Evolutionary conservation across 2,113 vertebrate species (phyloP).

Genomic region (Psammodynastes pulverulentus): DNA sequence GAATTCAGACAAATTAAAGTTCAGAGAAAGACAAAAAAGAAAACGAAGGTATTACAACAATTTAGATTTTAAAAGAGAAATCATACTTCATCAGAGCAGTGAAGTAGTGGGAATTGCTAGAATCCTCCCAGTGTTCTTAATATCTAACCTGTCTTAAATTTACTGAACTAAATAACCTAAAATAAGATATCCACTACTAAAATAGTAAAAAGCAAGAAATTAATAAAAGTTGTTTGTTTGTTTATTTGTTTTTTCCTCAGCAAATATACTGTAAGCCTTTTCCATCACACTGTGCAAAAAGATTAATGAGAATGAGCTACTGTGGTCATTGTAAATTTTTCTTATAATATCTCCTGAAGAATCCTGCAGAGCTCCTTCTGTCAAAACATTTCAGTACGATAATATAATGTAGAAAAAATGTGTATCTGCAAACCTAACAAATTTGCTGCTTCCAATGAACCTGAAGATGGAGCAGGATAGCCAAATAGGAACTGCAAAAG

Average conservation of each 20-base stretch:
- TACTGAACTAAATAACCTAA: not conserved
- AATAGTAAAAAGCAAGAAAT: not conserved
- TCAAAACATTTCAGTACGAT: slow-evolving; percentile 19
- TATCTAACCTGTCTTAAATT: not conserved
- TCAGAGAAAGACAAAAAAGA: not conserved
- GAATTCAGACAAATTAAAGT: not conserved
- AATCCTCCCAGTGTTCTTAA: not conserved
- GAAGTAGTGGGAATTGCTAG: not conserved
- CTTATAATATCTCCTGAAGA: not conserved
- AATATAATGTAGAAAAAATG: slow-evolving; percentile 12
- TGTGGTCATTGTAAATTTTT: slow-evolving; percentile 22
- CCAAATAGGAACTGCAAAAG: slow-evolving; percentile 35
- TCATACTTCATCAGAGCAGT: not conserved
- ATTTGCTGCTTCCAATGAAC: slow-evolving; percentile 38
- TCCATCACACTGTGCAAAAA: slow-evolving; percentile 9
- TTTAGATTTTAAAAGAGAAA: not conserved
- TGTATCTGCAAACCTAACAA: slow-evolving; percentile 20
- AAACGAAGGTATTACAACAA: not conserved
- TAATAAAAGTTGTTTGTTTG: not conserved
- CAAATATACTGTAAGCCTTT: not conserved
- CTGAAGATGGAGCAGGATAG: not conserved
- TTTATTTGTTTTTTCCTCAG: not conserved
- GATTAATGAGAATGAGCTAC: not conserved
- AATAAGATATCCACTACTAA: not conserved
- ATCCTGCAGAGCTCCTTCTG: not conserved